A percentile compares a stretch with the other conserved stretches of the same genome.
phyloP scores from a whole-genome alignment of 2,113 vertebrate species.

The Chiloscyllium plagiosum region DNA sequence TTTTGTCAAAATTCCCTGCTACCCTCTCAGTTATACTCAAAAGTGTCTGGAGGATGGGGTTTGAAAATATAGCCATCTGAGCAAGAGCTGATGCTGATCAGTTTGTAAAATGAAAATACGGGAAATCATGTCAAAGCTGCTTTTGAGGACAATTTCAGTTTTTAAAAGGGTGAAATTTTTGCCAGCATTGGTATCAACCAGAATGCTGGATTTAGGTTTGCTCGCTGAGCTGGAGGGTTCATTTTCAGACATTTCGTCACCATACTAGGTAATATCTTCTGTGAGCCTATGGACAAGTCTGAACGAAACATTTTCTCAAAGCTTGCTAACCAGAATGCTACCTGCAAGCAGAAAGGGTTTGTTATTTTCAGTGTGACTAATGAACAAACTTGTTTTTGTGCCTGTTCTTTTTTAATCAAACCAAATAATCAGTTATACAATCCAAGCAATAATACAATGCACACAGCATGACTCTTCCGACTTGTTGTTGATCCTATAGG shows the following conservation, averaged over 20 bases:
- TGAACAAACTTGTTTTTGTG: neutral
- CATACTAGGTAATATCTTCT: no score
- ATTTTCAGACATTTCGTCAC: no score
- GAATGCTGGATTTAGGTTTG: neutral
- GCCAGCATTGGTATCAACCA: neutral
- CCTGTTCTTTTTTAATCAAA: neutral
- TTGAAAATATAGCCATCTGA: neutral
- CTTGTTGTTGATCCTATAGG: neutral
- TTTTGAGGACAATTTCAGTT: neutral
- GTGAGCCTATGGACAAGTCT: no score
- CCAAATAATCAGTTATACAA: neutral
- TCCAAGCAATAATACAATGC: neutral
- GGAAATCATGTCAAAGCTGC: no score
- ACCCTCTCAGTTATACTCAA: neutral
- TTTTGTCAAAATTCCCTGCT: neutral
- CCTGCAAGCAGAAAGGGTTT: neutral
- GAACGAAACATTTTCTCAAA: no score
- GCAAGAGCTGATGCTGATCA: neutral
- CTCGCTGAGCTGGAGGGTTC: no score
- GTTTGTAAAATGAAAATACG: neutral
- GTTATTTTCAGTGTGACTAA: neutral
- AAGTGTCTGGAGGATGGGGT: neutral
- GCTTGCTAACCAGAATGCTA: neutral
- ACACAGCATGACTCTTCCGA: neutral
- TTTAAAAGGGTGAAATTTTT: neutral